Evolutionary conservation across 2,113 vertebrate genomes (phyloP).

Genomic region (Petrocephalus zakoni): DNA sequence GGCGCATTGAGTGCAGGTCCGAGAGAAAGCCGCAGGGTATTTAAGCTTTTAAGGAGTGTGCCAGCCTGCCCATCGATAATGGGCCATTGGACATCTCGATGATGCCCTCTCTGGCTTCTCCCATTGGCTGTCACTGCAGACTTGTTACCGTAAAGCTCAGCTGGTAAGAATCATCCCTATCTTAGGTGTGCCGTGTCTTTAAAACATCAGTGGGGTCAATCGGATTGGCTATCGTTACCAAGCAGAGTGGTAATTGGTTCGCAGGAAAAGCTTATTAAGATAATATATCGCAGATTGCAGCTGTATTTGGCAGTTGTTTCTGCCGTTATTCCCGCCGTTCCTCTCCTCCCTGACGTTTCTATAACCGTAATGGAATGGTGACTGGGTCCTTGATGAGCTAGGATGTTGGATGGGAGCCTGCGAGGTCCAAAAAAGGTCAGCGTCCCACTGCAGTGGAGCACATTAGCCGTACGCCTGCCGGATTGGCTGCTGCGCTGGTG

Average conservation of each 20-base stretch:
- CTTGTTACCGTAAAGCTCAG: not conserved
- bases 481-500: not conserved
- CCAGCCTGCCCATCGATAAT: not conserved
- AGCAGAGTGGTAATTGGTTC: not conserved
- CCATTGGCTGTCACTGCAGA: not conserved
- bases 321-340: not conserved
- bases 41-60: not conserved
- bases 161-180: not conserved
- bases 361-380: not conserved
- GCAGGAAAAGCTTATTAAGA: not conserved
- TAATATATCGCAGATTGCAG: not conserved
- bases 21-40: not conserved
- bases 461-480: not conserved
- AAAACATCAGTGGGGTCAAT: not conserved
- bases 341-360: not conserved
- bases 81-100: not conserved
- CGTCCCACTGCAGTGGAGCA: not conserved
- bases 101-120: not conserved
- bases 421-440: not conserved
- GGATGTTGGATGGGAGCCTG: not conserved
- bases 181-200: not conserved
- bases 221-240: not conserved
- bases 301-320: not conserved
- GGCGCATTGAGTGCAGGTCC: conserved; percentile 3
- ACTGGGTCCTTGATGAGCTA: not conserved